Base-by-base conservation (phyloP, 2,113 vertebrate species). In the Poicephalus meyeri region DNA sequence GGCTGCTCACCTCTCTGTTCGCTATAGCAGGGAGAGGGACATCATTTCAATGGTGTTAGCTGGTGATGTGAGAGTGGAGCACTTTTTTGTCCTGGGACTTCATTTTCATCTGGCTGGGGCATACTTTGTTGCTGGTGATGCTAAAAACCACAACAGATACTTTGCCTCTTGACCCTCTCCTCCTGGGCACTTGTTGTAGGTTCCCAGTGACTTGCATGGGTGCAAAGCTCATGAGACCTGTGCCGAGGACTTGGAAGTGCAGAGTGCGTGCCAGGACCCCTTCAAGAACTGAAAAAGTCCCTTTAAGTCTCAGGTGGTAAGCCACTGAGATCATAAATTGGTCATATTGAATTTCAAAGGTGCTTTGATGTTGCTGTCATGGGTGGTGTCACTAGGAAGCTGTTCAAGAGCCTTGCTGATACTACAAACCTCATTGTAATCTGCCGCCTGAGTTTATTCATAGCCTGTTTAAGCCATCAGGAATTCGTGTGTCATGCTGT, bases 221-320 rank as follows among this genome's bases (percentile, higher is more conserved):
- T 47, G 9, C 13, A 29, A n/a, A 73, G 16, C 8, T 46, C 53
- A 2, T 15, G 13, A 58, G 25, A 13, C 19, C 0, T 1, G 49
- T 55, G 41, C 39, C 60, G 39, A 81, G 11, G 23, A 61, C 29
- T 20, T 14, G n/a, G 50, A 60, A 60, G 69, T 24, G 31, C 44
- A 11, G 23, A n/a, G 23, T 28, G 42, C 37, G 52, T 52, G 21
- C 37, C 33, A 68, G 37, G 35, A 50, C 35, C 4, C 1, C 20
- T 53, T 23, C 3, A 6, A 17, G 58, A 11, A 17, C 15, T 7
- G 3, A 18, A 5, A 33, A 47, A 0, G 0, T 61, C 52, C 31
- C 28, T 10, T 11, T 39, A 23, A 69, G 25, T 19, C 11, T 29
- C 46, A 53, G 8, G 17, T 3, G 18, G 7, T 3, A 19, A 86